Evolutionary conservation across 2,113 vertebrate genomes (phyloP).

Genomic region (Phaethornis superciliosus): DNA sequence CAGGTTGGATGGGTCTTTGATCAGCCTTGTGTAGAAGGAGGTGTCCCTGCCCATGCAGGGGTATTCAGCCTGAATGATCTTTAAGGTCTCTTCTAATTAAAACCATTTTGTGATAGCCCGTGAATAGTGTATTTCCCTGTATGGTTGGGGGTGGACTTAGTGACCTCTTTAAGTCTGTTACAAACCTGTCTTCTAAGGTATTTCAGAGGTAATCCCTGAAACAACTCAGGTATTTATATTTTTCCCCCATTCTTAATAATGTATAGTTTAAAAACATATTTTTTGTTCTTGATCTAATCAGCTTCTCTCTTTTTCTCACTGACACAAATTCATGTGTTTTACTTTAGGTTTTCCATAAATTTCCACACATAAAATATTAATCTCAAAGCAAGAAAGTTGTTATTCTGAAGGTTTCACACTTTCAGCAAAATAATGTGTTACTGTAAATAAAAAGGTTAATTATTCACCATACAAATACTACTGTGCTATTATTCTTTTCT

Average conservation of each 20-base stretch:
- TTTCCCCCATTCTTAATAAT: not conserved
- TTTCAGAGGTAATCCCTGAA: not conserved
- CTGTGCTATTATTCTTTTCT: not conserved
- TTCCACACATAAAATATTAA: no score
- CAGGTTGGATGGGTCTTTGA: no score
- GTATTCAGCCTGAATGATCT: no score
- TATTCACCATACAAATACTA: not conserved
- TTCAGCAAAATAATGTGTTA: not conserved
- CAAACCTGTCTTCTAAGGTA: not conserved
- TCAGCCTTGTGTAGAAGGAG: no score
- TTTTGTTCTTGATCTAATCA: no score
- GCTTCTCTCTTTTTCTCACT: no score
- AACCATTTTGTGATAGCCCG: no score
- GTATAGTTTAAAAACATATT: no score
- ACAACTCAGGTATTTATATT: not conserved
- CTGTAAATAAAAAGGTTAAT: not conserved
- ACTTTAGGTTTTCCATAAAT: no score
- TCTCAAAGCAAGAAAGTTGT: not conserved
- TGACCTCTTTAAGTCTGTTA: not conserved
- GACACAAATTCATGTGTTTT: no score
- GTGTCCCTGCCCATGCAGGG: no score
- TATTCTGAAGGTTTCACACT: not conserved
- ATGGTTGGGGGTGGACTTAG: not conserved
- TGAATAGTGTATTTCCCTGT: not conserved
- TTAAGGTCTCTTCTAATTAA: no score